Conservation (phyloP, 2,888 invertebrate genomes). For the Corbicula japonica region DNA sequence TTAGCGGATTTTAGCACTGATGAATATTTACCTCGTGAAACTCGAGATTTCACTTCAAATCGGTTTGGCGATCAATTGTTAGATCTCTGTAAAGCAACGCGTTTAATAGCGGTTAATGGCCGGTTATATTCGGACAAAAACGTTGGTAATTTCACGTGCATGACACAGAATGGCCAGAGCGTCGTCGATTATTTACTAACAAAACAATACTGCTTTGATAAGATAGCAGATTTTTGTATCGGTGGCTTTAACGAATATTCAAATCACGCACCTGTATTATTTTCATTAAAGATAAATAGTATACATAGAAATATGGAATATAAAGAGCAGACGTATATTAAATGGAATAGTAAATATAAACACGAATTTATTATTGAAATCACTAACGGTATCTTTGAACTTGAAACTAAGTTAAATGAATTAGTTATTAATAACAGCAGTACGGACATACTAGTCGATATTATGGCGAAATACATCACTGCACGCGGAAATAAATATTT, state of each 20-base stretch:
- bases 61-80: slow-evolving; percentile 35
- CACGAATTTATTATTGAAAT: not conserved
- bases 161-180: slow-evolving; percentile 29
- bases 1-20: not conserved
- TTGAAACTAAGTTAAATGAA: not conserved
- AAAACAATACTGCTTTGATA: not conserved
- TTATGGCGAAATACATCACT: not conserved
- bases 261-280: slow-evolving; percentile 20
- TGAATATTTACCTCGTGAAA: not conserved
- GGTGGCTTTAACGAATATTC: slow-evolving; percentile 19
- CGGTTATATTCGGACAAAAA: not conserved
- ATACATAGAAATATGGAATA: too few relatives aligned
- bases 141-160: slow-evolving; percentile 15
- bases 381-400: not conserved
- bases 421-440: not conserved
- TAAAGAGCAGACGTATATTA: not conserved
- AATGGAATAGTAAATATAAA: not conserved
- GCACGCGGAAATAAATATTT: not conserved
- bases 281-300: not conserved
- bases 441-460: not conserved
- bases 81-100: slow-evolving; percentile 30
- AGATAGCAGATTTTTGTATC: slow-evolving; percentile 4
- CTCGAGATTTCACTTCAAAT: slow-evolving; percentile 5
- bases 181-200: slow-evolving; percentile 22
- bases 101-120: slow-evolving; percentile 12